Percentiles rank a stretch among this genome's conserved stretches.
phyloP scores from a whole-genome alignment of 2,797 vertebrate species.

The Crocodylus rhombifer region DNA sequence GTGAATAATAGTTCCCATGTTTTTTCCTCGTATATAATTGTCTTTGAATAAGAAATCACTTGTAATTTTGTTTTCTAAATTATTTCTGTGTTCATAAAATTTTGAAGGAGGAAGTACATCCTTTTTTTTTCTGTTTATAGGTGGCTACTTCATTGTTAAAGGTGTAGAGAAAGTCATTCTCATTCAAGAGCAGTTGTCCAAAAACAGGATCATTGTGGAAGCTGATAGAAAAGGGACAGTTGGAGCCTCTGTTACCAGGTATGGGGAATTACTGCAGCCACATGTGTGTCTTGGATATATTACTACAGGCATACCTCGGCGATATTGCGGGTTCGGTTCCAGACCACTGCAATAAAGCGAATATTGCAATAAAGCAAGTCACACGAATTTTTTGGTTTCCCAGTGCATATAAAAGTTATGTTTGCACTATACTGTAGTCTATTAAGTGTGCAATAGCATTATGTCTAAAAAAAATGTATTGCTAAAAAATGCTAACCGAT shows the following conservation, averaged over 20 bases:
- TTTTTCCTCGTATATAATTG: background rate
- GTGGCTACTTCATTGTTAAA: constrained; percentile 98
- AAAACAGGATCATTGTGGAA: constrained; percentile 99
- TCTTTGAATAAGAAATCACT: background rate
- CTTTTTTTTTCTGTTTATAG: constrained; percentile 72
- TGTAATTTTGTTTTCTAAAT: too few relatives aligned
- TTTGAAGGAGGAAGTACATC: background rate
- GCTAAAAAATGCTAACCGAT: too few relatives aligned
- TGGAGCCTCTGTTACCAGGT: constrained; percentile 99
- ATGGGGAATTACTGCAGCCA: background rate
- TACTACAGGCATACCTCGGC: background rate
- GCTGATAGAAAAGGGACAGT: constrained; percentile 96
- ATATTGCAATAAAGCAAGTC: too few relatives aligned
- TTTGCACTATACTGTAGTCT: too few relatives aligned
- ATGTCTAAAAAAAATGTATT: too few relatives aligned
- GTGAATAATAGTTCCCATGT: background rate
- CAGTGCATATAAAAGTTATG: too few relatives aligned
- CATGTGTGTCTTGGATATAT: background rate
- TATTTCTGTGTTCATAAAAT: background rate
- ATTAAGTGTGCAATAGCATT: too few relatives aligned
- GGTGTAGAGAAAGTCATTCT: constrained; percentile 98
- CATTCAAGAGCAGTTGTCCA: constrained; percentile 98
- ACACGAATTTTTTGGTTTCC: too few relatives aligned
- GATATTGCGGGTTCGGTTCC: too few relatives aligned
- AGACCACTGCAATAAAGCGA: too few relatives aligned